These are phyloP conservation scores for Montipora cactus DNA, from an alignment of 64 coral and sea anemone genomes.

Conservation along the genomic window DNA sequence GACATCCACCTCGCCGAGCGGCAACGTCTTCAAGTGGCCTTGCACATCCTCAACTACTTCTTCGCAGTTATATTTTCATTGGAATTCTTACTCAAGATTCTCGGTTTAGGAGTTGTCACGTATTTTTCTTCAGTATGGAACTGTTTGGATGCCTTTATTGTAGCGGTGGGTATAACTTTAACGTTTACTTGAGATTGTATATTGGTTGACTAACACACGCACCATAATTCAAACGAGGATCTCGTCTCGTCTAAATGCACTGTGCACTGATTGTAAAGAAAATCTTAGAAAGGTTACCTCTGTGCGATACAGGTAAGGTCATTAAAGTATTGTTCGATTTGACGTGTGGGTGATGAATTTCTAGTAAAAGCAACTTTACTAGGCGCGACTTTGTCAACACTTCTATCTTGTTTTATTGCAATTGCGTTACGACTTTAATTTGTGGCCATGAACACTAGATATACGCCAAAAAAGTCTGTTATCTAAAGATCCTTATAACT, in stretches of 20 bases:
- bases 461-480: too few species aligned
- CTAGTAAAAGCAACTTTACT: too few species aligned
- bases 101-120: conserved; percentile 75
- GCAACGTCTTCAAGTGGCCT: conserved; percentile 50
- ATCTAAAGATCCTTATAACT: too few species aligned
- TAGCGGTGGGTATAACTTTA: conserved; percentile 58
- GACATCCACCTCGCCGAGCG: conserved; percentile 75
- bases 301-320: too few species aligned
- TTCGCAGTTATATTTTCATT: conserved; percentile 76
- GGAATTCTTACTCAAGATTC: conserved; percentile 79
- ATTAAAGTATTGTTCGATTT: too few species aligned
- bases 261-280: too few species aligned
- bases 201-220: neutral
- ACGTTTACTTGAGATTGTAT: neutral
- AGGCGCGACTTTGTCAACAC: too few species aligned
- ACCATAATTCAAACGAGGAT: neutral
- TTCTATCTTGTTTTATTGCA: too few species aligned
- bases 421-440: too few species aligned
- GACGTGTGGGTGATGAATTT: too few species aligned
- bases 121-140: conserved; percentile 94
- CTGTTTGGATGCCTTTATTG: conserved; percentile 82
- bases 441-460: too few species aligned
- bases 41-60: conserved; percentile 80
- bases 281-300: too few species aligned
- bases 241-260: neutral